Evolutionary conservation across 2,888 invertebrate species (phyloP).

Genomic region (Aporophyla nigra): DNA sequence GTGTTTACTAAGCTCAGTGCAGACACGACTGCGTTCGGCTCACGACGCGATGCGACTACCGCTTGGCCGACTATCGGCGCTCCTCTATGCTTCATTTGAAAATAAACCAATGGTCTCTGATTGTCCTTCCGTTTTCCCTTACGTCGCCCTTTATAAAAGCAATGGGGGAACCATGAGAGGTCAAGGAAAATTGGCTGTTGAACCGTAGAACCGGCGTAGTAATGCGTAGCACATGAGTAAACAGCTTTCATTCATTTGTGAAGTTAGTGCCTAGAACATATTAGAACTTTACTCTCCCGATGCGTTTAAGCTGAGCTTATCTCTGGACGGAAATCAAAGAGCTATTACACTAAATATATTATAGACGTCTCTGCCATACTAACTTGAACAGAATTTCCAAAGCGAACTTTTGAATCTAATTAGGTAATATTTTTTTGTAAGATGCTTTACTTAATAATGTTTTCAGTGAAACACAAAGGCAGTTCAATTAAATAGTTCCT

Average conservation of each 20-base stretch:
- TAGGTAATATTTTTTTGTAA: neutral
- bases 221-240: constrained; percentile 76
- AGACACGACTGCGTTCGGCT: constrained; percentile 79
- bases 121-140: constrained; percentile 70
- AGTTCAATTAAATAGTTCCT: constrained; percentile 16
- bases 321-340: neutral
- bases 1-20: constrained; percentile 70
- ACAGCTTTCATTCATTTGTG: constrained; percentile 78
- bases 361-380: neutral
- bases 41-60: constrained; percentile 83
- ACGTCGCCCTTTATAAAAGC: constrained; percentile 59
- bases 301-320: constrained; percentile 19
- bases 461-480: constrained; percentile 20
- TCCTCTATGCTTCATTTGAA: constrained; percentile 85
- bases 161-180: constrained; percentile 66
- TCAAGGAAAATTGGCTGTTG: constrained; percentile 72
- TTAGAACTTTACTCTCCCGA: constrained; percentile 32
- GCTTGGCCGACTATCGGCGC: constrained; percentile 71
- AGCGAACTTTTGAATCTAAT: neutral
- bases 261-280: constrained; percentile 56
- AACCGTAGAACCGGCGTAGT: constrained; percentile 75
- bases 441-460: neutral
- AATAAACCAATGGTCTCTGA: constrained; percentile 72
- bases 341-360: neutral
- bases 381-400: neutral